Conservation (phyloP, 2,797 vertebrate genomes). For the Rhinichthys osculus region DNA sequence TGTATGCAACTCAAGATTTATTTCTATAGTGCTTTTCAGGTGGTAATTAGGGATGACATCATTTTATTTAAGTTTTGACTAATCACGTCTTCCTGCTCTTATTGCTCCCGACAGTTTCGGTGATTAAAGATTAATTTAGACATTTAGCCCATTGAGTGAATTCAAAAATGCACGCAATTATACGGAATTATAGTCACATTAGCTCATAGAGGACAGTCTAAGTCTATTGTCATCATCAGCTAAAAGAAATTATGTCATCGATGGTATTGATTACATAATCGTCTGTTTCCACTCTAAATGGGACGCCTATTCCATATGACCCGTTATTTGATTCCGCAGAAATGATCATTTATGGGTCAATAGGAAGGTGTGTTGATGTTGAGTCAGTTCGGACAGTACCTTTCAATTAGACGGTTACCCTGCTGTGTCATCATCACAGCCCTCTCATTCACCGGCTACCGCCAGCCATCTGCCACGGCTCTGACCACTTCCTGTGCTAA, state of each 20-base stretch:
- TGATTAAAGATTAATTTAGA: background rate
- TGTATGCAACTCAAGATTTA: background rate
- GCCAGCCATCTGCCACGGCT: conserved; percentile 56
- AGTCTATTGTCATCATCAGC: background rate
- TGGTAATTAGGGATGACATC: background rate
- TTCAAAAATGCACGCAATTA: background rate
- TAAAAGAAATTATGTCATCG: background rate
- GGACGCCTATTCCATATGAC: background rate
- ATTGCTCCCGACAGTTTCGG: background rate
- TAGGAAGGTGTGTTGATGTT: conserved; percentile 5
- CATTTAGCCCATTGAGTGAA: background rate
- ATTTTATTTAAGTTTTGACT: background rate
- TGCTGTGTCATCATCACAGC: conserved; percentile 26
- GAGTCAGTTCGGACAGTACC: conserved; percentile 7
- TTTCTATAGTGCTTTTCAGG: background rate
- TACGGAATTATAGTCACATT: background rate
- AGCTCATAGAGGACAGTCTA: background rate
- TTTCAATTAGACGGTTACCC: conserved; percentile 59
- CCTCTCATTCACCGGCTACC: conserved; percentile 23
- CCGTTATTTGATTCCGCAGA: background rate
- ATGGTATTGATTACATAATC: background rate
- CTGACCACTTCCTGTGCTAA: conserved; percentile 65
- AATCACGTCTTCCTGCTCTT: background rate
- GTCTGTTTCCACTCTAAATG: conserved; percentile 19
- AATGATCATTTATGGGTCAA: background rate